Percentiles rank a stretch among this genome's conserved stretches.
Conservation (phyloP, 2,113 vertebrate genomes). For the Balaenoptera acutorostrata region DNA sequence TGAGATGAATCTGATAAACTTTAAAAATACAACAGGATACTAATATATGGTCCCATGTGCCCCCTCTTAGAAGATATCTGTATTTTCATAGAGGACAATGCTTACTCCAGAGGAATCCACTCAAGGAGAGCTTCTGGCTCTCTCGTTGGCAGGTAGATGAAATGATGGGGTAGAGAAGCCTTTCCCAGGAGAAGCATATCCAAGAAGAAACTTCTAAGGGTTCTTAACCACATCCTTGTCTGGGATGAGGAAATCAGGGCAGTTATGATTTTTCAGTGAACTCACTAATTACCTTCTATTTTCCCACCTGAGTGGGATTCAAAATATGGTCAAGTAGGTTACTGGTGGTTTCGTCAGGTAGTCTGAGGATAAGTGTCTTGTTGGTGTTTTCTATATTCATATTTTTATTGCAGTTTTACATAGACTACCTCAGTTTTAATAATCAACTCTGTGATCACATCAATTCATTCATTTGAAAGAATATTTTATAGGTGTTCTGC, state of each 20-base stretch:
- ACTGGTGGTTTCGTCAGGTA: background rate
- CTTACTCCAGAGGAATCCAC: background rate
- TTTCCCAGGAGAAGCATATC: background rate
- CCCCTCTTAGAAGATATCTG: background rate
- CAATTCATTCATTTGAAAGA: background rate
- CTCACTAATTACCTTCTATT: background rate
- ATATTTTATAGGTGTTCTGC: background rate
- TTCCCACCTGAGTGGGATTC: background rate
- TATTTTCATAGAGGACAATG: background rate
- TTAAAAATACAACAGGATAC: background rate
- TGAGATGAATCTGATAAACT: background rate
- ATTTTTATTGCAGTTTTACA: background rate
- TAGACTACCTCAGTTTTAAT: background rate
- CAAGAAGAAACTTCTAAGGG: background rate
- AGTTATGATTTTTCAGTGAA: background rate
- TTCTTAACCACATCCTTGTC: background rate
- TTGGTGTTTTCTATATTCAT: background rate
- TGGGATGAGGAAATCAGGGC: background rate
- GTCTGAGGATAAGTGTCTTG: background rate
- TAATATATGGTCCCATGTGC: background rate
- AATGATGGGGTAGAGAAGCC: background rate
- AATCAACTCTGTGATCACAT: background rate
- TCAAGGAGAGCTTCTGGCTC: background rate
- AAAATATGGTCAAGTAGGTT: background rate
- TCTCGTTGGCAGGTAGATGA: background rate